Conservation (phyloP, 2,888 invertebrate species). For the Embidobia sp. region DNA sequence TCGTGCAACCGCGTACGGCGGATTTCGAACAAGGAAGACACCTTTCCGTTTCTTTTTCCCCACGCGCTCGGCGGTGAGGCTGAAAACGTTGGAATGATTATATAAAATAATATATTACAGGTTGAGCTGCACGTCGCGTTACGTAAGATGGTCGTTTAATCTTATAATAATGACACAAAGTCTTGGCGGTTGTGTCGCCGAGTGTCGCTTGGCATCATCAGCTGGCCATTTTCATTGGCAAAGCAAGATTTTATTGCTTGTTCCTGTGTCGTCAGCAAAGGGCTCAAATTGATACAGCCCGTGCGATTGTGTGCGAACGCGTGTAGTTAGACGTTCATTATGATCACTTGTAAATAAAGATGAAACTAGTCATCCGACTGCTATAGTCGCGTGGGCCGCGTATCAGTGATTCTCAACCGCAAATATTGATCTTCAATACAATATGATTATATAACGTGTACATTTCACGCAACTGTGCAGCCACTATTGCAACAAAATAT, state of each 20-base stretch:
- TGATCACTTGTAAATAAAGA: slow-evolving; percentile 60
- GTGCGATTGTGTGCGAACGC: slow-evolving; percentile 15
- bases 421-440: slow-evolving; percentile 58
- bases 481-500: slow-evolving; percentile 41
- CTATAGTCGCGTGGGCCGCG: slow-evolving; percentile 61
- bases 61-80: too few species aligned
- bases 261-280: slow-evolving; percentile 19
- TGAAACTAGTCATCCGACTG: slow-evolving; percentile 60
- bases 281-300: slow-evolving; percentile 12
- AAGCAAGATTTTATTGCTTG: slow-evolving; percentile 25
- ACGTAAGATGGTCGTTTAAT: slow-evolving; percentile 9
- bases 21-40: too few species aligned
- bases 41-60: too few species aligned
- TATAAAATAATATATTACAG: too few species aligned
- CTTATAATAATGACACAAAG: slow-evolving; percentile 21
- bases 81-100: too few species aligned
- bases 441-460: slow-evolving; percentile 54
- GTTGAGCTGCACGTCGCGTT: neutral
- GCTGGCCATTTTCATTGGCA: slow-evolving; percentile 11
- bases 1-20: too few species aligned
- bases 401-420: slow-evolving; percentile 59
- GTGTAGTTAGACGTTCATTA: slow-evolving; percentile 46
- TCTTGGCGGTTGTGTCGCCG: neutral
- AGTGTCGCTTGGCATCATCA: neutral
- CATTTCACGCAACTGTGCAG: slow-evolving; percentile 32